A percentile compares a stretch with the other conserved stretches of the same genome.
phyloP scores from a whole-genome alignment of 92 coral and sea anemone genomes.

The Desmophyllum pertusum region DNA sequence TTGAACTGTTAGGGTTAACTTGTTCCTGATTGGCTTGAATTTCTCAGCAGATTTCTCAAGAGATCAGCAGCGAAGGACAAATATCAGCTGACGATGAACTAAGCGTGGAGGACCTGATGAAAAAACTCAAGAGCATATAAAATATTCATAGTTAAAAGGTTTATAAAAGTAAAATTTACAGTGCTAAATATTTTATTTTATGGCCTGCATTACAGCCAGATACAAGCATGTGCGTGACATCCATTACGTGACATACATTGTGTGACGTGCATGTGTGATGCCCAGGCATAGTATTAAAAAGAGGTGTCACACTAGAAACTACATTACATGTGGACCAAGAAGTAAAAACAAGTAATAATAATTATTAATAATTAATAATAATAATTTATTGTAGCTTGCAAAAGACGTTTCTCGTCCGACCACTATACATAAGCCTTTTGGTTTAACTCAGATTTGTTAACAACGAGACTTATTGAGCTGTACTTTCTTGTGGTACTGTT shows the following conservation, averaged over 20 bases:
- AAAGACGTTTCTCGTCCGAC: no score
- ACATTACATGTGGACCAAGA: not conserved
- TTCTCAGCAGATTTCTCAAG: slow-evolving; percentile 87
- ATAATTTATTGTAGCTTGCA: no score
- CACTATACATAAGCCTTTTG: no score
- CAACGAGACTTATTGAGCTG: not conserved
- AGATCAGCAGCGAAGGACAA: slow-evolving; percentile 99
- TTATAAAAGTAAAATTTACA: not conserved
- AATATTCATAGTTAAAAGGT: not conserved
- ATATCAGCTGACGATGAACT: slow-evolving; percentile 90
- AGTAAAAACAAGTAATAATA: not conserved
- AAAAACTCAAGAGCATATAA: slow-evolving; percentile 84
- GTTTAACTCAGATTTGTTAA: no score
- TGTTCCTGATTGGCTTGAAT: not conserved
- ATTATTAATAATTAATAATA: no score
- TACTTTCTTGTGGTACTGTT: no score
- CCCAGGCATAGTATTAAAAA: no score
- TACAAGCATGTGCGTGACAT: not conserved
- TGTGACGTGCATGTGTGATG: not conserved
- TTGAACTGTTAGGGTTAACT: not conserved
- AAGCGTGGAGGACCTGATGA: slow-evolving; percentile 97
- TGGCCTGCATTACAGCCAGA: not conserved
- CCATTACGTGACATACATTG: not conserved
- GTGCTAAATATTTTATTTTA: not conserved
- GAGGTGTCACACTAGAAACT: not conserved